Conservation (phyloP, 2,113 vertebrate species). For the Phycodurus eques region DNA sequence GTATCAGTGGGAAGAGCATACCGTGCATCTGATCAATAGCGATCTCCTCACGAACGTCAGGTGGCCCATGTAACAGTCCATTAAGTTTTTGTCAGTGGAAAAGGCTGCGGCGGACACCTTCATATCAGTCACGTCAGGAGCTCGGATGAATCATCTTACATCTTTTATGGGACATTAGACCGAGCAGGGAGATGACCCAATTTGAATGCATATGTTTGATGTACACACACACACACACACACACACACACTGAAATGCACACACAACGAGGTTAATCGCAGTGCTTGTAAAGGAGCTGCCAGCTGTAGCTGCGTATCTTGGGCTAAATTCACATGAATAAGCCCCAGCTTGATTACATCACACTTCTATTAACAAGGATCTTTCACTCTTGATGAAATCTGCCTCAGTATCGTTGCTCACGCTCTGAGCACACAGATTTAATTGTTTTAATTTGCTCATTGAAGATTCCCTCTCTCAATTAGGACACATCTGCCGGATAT, state of each 20-base stretch:
- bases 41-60: constrained; percentile 41
- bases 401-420: constrained; percentile 51
- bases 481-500: constrained; percentile 31
- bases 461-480: constrained; percentile 54
- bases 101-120: constrained; percentile 58
- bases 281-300: constrained; percentile 14
- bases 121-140: constrained; percentile 60
- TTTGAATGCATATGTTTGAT: constrained; percentile 58
- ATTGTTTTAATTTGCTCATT: constrained; percentile 70
- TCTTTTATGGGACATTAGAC: constrained; percentile 71
- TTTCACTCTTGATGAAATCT: constrained; percentile 41
- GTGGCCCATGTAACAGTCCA: constrained; percentile 66
- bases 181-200: constrained; percentile 64
- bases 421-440: constrained; percentile 60
- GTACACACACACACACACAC: background rate
- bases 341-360: constrained; percentile 50
- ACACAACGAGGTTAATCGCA: background rate
- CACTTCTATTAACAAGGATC: constrained; percentile 54
- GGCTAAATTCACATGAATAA: constrained; percentile 61
- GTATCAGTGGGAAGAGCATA: background rate
- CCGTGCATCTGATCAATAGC: background rate
- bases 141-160: constrained; percentile 52
- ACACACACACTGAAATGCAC: constrained; percentile 3
- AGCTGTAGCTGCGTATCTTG: constrained; percentile 57
- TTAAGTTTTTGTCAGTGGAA: constrained; percentile 51